Conservation (phyloP, 2,888 invertebrate species). For the Rhogogaster chlorosoma region DNA sequence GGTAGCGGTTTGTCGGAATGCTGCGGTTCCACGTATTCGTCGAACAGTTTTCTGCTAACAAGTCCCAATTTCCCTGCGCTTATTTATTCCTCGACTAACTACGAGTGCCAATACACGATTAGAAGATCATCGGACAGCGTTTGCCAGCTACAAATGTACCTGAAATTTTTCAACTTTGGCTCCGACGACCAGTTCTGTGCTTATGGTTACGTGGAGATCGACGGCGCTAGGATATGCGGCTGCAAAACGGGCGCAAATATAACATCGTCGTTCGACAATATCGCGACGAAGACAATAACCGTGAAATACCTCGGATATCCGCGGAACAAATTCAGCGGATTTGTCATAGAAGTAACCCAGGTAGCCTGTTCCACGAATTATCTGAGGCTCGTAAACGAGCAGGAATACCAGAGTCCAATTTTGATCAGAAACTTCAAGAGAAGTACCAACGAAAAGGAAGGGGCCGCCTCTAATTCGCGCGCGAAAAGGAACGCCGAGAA, state of each 20-base stretch:
- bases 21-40: slow-evolving; percentile 62
- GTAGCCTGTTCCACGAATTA: slow-evolving; percentile 79
- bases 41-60: slow-evolving; percentile 77
- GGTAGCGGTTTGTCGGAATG: slow-evolving; percentile 58
- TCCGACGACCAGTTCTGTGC: slow-evolving; percentile 74
- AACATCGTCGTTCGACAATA: slow-evolving; percentile 65
- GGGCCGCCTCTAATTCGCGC: not conserved
- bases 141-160: slow-evolving; percentile 80
- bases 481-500: slow-evolving; percentile 63
- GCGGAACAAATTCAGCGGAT: slow-evolving; percentile 77
- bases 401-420: not conserved
- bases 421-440: not conserved
- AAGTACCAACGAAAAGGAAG: not conserved
- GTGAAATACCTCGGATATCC: slow-evolving; percentile 77
- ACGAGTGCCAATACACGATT: slow-evolving; percentile 80
- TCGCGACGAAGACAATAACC: slow-evolving; percentile 74
- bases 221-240: slow-evolving; percentile 81
- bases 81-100: slow-evolving; percentile 55
- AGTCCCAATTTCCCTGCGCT: slow-evolving; percentile 81
- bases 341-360: slow-evolving; percentile 80
- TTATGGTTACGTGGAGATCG: slow-evolving; percentile 80
- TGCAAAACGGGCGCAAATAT: slow-evolving; percentile 78
- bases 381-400: slow-evolving; percentile 40
- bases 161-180: slow-evolving; percentile 81
- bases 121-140: slow-evolving; percentile 77